These are phyloP conservation scores for Delia radicum DNA, from an alignment of 1,140 invertebrate genomes.

Conservation along the genomic window DNA sequence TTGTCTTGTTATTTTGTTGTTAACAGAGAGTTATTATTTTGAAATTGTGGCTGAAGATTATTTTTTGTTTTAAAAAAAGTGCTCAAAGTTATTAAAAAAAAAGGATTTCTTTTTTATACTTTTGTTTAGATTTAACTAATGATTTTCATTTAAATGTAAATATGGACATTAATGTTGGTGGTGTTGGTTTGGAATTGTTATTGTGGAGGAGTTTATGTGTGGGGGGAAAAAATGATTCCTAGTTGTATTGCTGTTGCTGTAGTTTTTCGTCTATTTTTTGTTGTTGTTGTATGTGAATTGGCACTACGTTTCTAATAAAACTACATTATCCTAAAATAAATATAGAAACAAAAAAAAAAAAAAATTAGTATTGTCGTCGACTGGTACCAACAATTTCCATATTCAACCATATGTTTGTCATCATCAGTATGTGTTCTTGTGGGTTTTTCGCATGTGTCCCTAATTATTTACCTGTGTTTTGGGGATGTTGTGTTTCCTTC, in stretches of 20 bases:
- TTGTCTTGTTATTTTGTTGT: background rate
- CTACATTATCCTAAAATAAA: slow-evolving; percentile 20
- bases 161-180: background rate
- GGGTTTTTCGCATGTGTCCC: background rate
- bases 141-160: background rate
- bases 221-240: too few species aligned
- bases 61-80: background rate
- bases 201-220: too few species aligned
- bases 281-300: slow-evolving; percentile 1
- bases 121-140: background rate
- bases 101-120: too few species aligned
- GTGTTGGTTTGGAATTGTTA: too few species aligned
- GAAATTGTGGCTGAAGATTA: background rate
- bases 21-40: background rate
- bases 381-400: background rate
- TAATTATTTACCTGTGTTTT: background rate
- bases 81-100: background rate
- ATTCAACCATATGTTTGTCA: background rate
- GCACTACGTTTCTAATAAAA: slow-evolving; percentile 17
- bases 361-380: background rate
- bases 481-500: background rate
- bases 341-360: background rate
- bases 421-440: background rate
- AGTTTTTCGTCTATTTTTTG: background rate
- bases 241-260: too few species aligned